Base-by-base conservation (phyloP, 1,140 invertebrate genomes). In the Phthorimaea operculella region DNA sequence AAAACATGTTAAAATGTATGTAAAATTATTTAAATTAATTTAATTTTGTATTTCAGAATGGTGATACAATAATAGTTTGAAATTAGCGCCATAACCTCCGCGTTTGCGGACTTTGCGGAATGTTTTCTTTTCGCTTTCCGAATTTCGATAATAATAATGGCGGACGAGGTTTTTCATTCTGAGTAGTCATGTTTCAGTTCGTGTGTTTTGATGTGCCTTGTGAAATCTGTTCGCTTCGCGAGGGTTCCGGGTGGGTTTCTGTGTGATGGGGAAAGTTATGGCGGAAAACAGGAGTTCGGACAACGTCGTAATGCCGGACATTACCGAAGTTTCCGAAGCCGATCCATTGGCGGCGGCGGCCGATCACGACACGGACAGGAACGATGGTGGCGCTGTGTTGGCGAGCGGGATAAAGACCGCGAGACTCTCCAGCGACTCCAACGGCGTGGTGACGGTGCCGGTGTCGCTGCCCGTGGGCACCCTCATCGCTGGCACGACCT, bases 391-490 rank as follows among this genome's bases (percentile, higher is more conserved):
- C 62, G 72, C 63, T 63, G 85, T 71, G 72, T 81, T 72, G 74
- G 76, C 66, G 58, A 84, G 66, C 64, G 79, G 52, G 67, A 85
- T 70, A 60, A 87, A 75, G 73, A 77, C 78, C 21, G 58, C 71
- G 12, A 64, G 81, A 18, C 64, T 81, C 11, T 70, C 77, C 2
- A 28, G 63, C 61, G 72, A 86, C 68, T 58, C 76, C 55, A 68
- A 83, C 71, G 76, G 76, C 48, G 85, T 87, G 51, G 87, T 89
- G 39, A 89, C 88, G 11, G 90, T 92, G 39, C 91, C 92, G 45
- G 92, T 94, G 49, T 90, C 91, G 42, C 75, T 94, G 64, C 92
- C 92, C 15, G 92, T 94, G 54, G 92, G 92, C 51, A 92, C 92
- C 18, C 90, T 94, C 65, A 93, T 94, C 66, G 90, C 92, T 42